Evolutionary conservation across 2,797 vertebrate species (phyloP), one percentile per base, ranked within the genome.

Genomic region (Mastacembelus armatus): DNA sequence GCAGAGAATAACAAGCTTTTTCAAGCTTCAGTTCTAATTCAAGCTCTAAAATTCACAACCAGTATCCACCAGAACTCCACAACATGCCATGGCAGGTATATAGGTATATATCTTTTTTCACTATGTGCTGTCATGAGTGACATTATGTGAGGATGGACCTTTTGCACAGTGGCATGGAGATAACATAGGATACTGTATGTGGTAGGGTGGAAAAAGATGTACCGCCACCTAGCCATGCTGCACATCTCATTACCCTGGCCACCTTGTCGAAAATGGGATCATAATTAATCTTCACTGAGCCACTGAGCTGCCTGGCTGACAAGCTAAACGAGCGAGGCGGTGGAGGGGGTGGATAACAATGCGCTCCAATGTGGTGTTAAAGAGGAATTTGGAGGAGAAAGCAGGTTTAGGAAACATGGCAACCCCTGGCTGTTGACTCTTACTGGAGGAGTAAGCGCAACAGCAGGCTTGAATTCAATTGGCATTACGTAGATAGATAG

Each of bases 231-330:
- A 43, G 15, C 73, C 73, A 51, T 59, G 75, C 60, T 10, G 78
- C 81, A 82, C 85, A 77, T 85, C 81, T 86, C 86, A 87, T 89
- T 90, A 86, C 73, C 60, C 68, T 1, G 57, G 65, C 72, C 79
- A 75, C 78, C 78, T 72, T 49, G 79, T 63, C 42, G 70, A 74
- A 78, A 54, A 38, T 54, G 2, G 76, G 64, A 85, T 87, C 84
- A 86, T 88, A 89, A 89, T 89, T 85, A 86, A 91, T 89, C 86
- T 86, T 81, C 85, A 85, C 82, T 87, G 85, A 88, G 85, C 63
- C 66, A 43, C 64, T 58, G 70, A 61, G 68, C 74, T 55, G 81
- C 75, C 78, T 75, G 58, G 62, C 66, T 85, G 86, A 88, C 88
- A 84, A 83, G 80, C 78, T 83, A 84, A 91, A 88, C 79, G 81